These are phyloP conservation scores for Salvator merianae DNA, from an alignment of 2,113 vertebrate species.

Conservation along the genomic window DNA sequence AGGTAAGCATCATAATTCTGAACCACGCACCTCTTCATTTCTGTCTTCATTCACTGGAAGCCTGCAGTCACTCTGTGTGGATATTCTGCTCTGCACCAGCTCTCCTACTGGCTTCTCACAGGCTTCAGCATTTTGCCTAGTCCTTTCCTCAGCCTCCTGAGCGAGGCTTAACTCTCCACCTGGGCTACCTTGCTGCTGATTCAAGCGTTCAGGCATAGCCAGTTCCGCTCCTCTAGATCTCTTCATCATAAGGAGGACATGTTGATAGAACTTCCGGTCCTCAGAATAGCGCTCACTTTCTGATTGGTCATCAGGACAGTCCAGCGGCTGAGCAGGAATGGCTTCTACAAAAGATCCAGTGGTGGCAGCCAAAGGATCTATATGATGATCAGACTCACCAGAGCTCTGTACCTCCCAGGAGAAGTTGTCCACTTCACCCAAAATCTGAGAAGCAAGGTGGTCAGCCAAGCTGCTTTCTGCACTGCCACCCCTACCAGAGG, in stretches of 20 bases:
- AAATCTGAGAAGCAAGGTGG: not conserved
- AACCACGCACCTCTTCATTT: constrained; percentile 25
- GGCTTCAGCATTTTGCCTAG: not conserved
- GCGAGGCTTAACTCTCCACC: not conserved
- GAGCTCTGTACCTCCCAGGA: constrained; percentile 44
- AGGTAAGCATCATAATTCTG: not conserved
- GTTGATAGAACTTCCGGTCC: constrained; percentile 48
- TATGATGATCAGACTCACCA: not conserved
- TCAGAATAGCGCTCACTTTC: constrained; percentile 52
- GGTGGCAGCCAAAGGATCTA: not conserved
- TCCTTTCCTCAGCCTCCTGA: not conserved
- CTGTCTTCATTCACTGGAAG: constrained; percentile 50
- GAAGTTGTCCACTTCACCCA: constrained; percentile 41
- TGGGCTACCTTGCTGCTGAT: constrained; percentile 9
- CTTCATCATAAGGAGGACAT: constrained; percentile 54
- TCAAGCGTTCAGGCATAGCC: not conserved
- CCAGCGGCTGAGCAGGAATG: not conserved
- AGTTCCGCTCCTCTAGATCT: constrained; percentile 42
- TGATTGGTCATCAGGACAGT: constrained; percentile 36
- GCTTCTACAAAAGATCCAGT: not conserved
- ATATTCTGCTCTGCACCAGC: constrained; percentile 3
- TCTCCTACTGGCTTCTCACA: constrained; percentile 12
- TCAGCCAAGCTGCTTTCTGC: constrained; percentile 3
- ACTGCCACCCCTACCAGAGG: not conserved
- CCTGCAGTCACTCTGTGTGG: constrained; percentile 8